Evolutionary conservation across 2,888 invertebrate species (phyloP), one percentile per base, ranked within the genome.

Genomic region (Argyresthia albistria): DNA sequence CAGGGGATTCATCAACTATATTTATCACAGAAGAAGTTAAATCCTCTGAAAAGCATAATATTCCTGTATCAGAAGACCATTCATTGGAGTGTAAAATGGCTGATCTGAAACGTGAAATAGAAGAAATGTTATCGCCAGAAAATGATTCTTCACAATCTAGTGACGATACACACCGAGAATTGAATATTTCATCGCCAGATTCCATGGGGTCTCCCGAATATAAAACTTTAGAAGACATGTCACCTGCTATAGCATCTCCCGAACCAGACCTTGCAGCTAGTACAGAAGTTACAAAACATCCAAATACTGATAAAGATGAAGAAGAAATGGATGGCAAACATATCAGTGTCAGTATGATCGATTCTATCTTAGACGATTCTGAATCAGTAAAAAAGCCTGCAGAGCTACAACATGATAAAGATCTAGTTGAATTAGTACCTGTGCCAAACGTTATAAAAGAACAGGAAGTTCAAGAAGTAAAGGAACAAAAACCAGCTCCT

Each of bases 51-150:
- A 39, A 39, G 39, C 39, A 6, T 39, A 8, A 39, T 39, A 25
- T 35, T 7, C 25, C 35, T 9, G 47, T 25, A 10, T 12, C 50
- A 12, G 51, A 50, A 16, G 83, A 86, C 58, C 73, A 76, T 55
- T 83, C 83, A 1, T 72, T 86, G 51, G 87, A 86, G 63, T 74
- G 72, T 60, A 81, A 87, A 75, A 84, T 87, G 79, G 87, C 86
- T 46, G 86, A 83, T 58, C 69, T 87, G 52, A 86, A 84, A 66
- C 71, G 81, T 61, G 87, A 87, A 74, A 87, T 87, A 43, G 87
- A 88, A 58, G 86, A 87, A 70, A 79, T 86, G 79, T 59, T 87
- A 37, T 59, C 78, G 35, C 87, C 87, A 43, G 84, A 84, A 74
- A 84, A 80, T 62, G 83, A 86, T 58, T 75, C 73, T 12, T 82